Base-by-base conservation (phyloP, 2,113 vertebrate species). In the Excalfactoria chinensis region DNA sequence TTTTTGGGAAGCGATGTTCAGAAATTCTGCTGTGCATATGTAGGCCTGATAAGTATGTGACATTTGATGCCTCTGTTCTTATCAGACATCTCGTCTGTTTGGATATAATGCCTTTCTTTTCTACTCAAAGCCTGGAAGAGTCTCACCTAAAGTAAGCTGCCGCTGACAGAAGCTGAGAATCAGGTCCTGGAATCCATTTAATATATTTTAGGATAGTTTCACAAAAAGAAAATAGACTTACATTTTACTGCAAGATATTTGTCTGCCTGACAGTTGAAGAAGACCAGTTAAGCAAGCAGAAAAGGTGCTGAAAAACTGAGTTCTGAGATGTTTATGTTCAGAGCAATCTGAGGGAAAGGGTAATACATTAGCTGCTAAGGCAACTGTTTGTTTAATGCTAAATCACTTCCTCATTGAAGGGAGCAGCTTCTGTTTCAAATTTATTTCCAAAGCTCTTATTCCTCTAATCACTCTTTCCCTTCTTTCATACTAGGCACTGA, bases 391-490 rank as follows among this genome's bases (percentile, higher is more conserved):
- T 89, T 88, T 86, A 81, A 86, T 53, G 44, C 67, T 88, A 89
- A 90, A 86, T 90, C 63, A 69, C 78, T 94, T 91, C 58, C 84
- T 90, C 21, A 84, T 58, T 78, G 80, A 86, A 72, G 67, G 40
- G 11, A 81, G 28, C 14, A 90, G 70, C 86, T 94, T 91, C 90
- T 93, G 76, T 94, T 96, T 89, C 90, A 86, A 94, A 90, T 94
- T 86, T 94, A 88, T 79, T 70, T 60, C 53, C 58, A 66, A 69
- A 84, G 2, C 20, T 83, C 49, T 40, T 89, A 70, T 74, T 86
- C 62, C 58, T 49, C 68, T 56, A 23, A 37, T 94, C 34, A 43
- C 49, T 91, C 37, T 60, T 73, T 66, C 28, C 56, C n/a, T 5
- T 34, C 28, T 72, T 78, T 84, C 55, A 30, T 16, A 67, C 67